Conservation (phyloP, 2,113 vertebrate species). For the Bufo bufo region DNA sequence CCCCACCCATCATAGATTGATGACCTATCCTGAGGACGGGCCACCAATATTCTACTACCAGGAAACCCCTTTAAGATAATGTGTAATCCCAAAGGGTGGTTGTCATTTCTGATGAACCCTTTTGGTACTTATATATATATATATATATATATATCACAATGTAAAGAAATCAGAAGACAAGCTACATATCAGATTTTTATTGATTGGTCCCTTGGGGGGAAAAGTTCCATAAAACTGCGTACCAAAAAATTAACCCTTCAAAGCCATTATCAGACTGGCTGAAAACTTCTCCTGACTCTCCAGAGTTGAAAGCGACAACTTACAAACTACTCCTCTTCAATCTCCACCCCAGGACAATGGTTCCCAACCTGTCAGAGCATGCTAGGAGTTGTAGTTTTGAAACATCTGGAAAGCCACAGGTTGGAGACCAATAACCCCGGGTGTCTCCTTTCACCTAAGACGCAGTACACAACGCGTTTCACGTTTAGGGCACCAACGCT, state of each 20-base stretch:
- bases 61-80: no score
- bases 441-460: not conserved
- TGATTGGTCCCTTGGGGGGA: slow-evolving; percentile 1
- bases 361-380: not conserved
- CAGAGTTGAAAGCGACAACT: not conserved
- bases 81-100: no score
- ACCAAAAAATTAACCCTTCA: not conserved
- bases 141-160: no score
- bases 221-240: not conserved
- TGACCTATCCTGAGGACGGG: no score
- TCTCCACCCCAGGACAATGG: not conserved
- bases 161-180: not conserved
- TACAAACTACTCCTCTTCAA: not conserved
- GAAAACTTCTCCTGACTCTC: not conserved
- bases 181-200: not conserved
- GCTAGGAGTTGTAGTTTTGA: not conserved
- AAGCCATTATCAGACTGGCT: not conserved
- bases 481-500: slow-evolving; percentile 77
- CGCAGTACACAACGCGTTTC: not conserved
- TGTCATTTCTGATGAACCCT: no score
- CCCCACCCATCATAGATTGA: no score
- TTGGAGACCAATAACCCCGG: not conserved
- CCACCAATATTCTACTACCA: no score
- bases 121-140: no score
- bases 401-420: not conserved